Percentiles rank a stretch among this genome's conserved stretches.
These are phyloP conservation scores for Oriolus oriolus DNA, from an alignment of 2,113 vertebrate species.

Conservation along the genomic window DNA sequence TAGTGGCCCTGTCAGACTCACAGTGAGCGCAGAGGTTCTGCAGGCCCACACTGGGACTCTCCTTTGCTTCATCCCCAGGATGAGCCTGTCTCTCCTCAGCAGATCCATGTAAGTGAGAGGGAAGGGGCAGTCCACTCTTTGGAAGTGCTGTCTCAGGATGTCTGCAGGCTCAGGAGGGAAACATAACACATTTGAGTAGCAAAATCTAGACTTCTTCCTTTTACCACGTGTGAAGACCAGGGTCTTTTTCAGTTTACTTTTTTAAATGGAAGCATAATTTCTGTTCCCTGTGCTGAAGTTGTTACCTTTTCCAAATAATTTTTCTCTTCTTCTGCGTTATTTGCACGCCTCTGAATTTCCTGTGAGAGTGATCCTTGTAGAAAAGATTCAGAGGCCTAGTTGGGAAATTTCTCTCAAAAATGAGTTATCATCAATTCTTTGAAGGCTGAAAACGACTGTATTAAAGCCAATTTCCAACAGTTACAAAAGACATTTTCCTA, in stretches of 20 bases:
- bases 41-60: neutral
- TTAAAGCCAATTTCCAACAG: neutral
- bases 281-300: neutral
- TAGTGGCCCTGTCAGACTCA: neutral
- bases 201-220: neutral
- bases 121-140: neutral
- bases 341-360: neutral
- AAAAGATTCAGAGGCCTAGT: neutral
- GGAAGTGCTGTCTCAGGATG: neutral
- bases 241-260: neutral
- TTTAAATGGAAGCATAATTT: neutral
- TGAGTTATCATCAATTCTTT: neutral
- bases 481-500: neutral
- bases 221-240: neutral
- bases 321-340: neutral
- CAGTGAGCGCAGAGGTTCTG: fast-evolving
- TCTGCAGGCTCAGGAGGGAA: neutral
- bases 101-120: neutral
- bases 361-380: neutral
- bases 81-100: neutral
- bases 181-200: neutral
- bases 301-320: neutral
- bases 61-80: neutral
- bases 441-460: neutral
- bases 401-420: neutral